A percentile compares a stretch with the other conserved stretches of the same genome.
These are phyloP conservation scores for Gephyroberyx darwinii DNA, from an alignment of 2,797 vertebrate genomes.

Conservation along the genomic window DNA sequence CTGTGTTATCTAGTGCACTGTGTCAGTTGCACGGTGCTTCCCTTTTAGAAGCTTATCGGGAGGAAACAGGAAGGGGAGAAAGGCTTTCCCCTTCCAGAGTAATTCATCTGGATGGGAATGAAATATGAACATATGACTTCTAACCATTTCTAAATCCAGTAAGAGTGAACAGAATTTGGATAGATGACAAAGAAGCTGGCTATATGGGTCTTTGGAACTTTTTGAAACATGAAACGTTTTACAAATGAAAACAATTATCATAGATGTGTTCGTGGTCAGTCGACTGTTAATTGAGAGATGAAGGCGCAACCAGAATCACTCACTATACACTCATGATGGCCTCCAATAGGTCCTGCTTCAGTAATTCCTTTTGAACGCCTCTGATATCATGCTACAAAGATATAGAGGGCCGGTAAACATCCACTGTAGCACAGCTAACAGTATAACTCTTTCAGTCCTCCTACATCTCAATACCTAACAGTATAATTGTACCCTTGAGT, in stretches of 20 bases:
- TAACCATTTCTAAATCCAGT: constrained; percentile 32
- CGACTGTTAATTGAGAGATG: background rate
- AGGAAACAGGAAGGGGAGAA: constrained; percentile 68
- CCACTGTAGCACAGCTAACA: constrained; percentile 16
- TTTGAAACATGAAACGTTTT: background rate
- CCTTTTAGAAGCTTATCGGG: constrained; percentile 54
- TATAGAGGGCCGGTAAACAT: constrained; percentile 20
- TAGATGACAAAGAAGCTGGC: constrained; percentile 2
- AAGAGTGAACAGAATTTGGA: constrained; percentile 4
- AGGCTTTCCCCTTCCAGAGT: constrained; percentile 40
- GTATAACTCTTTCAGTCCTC: constrained; percentile 24
- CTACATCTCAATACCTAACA: constrained; percentile 44
- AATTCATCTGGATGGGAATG: constrained; percentile 39
- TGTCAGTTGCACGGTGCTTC: constrained; percentile 17
- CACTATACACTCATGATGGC: background rate
- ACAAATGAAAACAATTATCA: background rate
- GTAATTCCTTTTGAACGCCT: background rate
- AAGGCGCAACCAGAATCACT: background rate
- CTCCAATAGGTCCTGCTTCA: background rate
- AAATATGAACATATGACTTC: constrained; percentile 41
- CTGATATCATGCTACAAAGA: background rate
- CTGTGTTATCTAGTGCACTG: constrained; percentile 32
- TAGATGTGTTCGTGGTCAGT: background rate
- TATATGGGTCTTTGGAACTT: background rate
- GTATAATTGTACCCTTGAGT: constrained; percentile 37